Percentiles rank a stretch among this genome's conserved stretches.
phyloP scores from a whole-genome alignment of 2,797 vertebrate genomes.

The Diplodus sargus region DNA sequence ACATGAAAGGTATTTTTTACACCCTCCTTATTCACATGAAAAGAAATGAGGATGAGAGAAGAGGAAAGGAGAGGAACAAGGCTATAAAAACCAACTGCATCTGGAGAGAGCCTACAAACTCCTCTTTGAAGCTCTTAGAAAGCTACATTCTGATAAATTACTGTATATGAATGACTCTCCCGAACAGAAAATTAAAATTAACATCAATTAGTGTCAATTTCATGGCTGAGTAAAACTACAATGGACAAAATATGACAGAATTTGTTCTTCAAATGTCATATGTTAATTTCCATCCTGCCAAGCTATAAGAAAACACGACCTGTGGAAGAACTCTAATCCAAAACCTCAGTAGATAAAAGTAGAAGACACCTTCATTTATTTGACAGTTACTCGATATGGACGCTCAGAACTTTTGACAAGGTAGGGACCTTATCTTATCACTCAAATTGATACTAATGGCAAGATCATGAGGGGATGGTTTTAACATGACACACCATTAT shows the following conservation, averaged over 20 bases:
- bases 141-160: slow-evolving; percentile 6
- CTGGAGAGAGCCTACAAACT: slow-evolving; percentile 2
- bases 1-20: slow-evolving; percentile 9
- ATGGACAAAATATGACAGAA: not conserved
- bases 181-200: not conserved
- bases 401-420: slow-evolving; percentile 9
- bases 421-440: not conserved
- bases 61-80: slow-evolving; percentile 18
- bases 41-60: slow-evolving; percentile 13
- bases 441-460: slow-evolving; percentile 33
- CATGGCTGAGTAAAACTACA: slow-evolving; percentile 12
- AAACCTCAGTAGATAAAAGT: slow-evolving; percentile 23
- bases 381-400: slow-evolving; percentile 6
- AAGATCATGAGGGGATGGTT: slow-evolving; percentile 35
- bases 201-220: not conserved
- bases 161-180: not conserved
- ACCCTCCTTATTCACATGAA: slow-evolving; percentile 20
- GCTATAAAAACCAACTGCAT: slow-evolving; percentile 20
- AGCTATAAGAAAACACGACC: slow-evolving; percentile 11
- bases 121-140: slow-evolving; percentile 6
- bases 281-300: slow-evolving; percentile 5
- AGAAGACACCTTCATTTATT: slow-evolving; percentile 14
- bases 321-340: slow-evolving; percentile 1
- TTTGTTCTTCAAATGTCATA: slow-evolving; percentile 2
- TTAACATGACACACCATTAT: slow-evolving; percentile 72